Evolutionary conservation across 2,797 vertebrate species (phyloP).

Genomic region (Sphaeramia orbicularis): DNA sequence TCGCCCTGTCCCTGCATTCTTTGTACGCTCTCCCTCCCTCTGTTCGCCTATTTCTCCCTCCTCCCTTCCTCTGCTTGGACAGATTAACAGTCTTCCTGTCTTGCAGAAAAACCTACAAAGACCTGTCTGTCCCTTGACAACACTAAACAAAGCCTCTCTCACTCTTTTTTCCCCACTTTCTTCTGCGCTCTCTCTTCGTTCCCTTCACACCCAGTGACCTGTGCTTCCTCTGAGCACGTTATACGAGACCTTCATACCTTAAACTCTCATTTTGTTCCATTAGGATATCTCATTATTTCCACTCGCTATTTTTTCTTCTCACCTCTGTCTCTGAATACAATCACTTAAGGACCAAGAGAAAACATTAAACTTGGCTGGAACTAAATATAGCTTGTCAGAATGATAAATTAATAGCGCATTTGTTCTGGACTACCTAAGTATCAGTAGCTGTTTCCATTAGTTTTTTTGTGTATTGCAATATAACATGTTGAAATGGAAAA

Average conservation of each 20-base stretch:
- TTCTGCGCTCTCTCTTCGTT: conserved; percentile 29
- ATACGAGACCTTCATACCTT: conserved; percentile 29
- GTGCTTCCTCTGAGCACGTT: conserved; percentile 49
- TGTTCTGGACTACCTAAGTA: neutral
- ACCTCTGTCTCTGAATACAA: neutral
- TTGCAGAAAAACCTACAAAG: conserved; percentile 63
- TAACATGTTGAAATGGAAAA: neutral
- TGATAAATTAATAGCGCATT: neutral
- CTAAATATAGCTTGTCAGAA: neutral
- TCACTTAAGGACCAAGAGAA: neutral
- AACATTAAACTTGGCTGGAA: neutral
- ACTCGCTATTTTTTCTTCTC: neutral
- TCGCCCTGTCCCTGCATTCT: conserved; percentile 27
- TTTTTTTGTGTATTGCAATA: no score
- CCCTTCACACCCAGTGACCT: conserved; percentile 53
- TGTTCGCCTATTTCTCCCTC: conserved; percentile 3
- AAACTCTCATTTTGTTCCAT: conserved; percentile 37
- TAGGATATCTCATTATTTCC: conserved; percentile 27
- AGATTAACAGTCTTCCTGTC: conserved; percentile 72
- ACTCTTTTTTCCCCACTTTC: conserved; percentile 42
- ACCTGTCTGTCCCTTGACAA: conserved; percentile 62
- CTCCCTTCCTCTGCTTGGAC: conserved; percentile 41
- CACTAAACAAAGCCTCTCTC: conserved; percentile 63
- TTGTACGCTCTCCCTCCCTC: conserved; percentile 16
- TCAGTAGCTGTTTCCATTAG: neutral